A percentile compares a stretch with the other conserved stretches of the same genome.
Conservation (phyloP, 2,113 vertebrate species). For the Phaetusa simplex region DNA sequence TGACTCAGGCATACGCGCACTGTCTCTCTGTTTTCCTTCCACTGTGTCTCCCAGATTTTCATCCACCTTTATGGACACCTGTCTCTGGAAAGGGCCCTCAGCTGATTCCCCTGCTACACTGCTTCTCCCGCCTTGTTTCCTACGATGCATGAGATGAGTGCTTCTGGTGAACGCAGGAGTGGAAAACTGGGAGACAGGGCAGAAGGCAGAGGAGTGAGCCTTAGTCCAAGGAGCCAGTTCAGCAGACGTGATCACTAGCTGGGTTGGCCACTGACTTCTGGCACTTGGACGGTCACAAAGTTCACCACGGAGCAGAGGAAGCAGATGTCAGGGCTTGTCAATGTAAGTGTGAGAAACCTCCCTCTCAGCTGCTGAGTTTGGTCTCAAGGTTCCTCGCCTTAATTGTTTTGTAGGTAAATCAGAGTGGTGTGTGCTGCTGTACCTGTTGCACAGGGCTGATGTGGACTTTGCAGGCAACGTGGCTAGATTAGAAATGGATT, state of each 20-base stretch:
- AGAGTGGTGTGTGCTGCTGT: neutral
- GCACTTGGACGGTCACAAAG: accelerated
- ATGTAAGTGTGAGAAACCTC: neutral
- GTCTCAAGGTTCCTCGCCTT: neutral
- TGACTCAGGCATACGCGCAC: neutral
- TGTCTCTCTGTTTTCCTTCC: neutral
- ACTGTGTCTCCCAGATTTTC: neutral
- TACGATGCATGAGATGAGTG: neutral
- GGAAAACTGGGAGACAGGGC: neutral
- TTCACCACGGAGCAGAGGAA: neutral
- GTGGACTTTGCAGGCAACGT: neutral
- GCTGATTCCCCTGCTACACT: neutral
- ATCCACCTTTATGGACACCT: neutral
- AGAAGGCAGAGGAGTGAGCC: neutral
- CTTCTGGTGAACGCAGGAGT: neutral
- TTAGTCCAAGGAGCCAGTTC: neutral
- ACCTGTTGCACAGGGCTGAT: neutral
- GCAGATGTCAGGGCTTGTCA: neutral
- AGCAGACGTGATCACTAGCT: neutral
- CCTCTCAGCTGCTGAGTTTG: neutral
- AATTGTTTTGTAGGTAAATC: neutral
- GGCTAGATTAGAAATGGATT: neutral
- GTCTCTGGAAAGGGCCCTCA: neutral
- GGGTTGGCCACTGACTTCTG: neutral
- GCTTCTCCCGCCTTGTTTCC: neutral